A percentile compares a stretch with the other conserved stretches of the same genome.
phyloP scores from a whole-genome alignment of 2,113 vertebrate genomes.

The Pterocles burchelli region DNA sequence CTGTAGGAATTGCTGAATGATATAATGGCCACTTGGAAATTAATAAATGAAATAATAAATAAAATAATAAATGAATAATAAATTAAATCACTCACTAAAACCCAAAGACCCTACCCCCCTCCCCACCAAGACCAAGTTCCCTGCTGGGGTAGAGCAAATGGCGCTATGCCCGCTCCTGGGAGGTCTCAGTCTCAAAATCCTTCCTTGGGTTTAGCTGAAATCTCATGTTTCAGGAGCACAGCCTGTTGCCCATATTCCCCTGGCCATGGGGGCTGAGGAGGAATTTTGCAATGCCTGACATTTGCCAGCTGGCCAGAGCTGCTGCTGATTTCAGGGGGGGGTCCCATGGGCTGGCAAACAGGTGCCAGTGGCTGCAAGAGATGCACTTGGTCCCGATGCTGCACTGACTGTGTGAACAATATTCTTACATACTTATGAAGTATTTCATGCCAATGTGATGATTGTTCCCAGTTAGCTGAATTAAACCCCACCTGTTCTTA shows the following conservation, averaged over 20 bases:
- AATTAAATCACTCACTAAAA: background rate
- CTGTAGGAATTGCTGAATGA: background rate
- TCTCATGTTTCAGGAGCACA: slow-evolving; percentile 9
- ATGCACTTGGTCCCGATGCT: background rate
- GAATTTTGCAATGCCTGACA: background rate
- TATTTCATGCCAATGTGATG: no score
- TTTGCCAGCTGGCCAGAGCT: background rate
- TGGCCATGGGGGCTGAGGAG: background rate
- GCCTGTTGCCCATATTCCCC: background rate
- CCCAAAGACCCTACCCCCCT: background rate
- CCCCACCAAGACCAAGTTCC: background rate
- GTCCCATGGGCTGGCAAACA: background rate
- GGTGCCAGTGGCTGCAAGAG: background rate
- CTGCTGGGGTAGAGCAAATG: background rate
- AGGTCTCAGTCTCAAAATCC: slow-evolving; percentile 19
- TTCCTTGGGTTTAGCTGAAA: background rate
- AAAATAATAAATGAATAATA: no score
- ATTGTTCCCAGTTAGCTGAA: background rate
- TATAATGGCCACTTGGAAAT: background rate
- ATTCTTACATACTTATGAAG: background rate
- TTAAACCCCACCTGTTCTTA: background rate
- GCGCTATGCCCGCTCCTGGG: fast-evolving
- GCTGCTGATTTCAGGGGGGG: background rate
- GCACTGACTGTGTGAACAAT: fast-evolving
- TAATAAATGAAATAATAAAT: background rate